Percentiles rank a stretch among this genome's conserved stretches.
Conservation (phyloP, 2,797 vertebrate species). For the Delichon dasypus region DNA sequence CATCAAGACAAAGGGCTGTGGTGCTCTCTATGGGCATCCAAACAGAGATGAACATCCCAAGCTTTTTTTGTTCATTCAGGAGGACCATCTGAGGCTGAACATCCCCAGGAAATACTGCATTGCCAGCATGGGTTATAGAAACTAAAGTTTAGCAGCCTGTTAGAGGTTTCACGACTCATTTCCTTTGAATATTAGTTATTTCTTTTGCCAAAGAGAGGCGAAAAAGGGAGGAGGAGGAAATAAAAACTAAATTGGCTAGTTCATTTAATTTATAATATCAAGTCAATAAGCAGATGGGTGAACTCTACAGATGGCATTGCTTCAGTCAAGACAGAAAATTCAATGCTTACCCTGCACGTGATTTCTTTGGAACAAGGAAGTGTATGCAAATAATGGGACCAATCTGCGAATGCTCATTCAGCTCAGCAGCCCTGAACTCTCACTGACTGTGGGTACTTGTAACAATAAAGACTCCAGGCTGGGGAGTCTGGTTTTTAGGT, state of each 20-base stretch:
- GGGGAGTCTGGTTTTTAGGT: background rate
- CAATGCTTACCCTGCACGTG: background rate
- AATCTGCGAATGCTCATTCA: background rate
- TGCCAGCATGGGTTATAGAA: background rate
- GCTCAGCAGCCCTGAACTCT: background rate
- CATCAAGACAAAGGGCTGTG: background rate
- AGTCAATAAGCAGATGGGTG: background rate
- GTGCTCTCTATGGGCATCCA: background rate
- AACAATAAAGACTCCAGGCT: background rate
- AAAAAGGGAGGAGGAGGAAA: conserved; percentile 21
- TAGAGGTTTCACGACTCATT: conserved; percentile 35
- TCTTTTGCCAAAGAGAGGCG: background rate
- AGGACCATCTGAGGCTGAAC: background rate
- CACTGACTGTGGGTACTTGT: background rate
- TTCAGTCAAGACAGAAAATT: conserved; percentile 21
- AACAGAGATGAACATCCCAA: background rate
- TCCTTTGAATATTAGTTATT: background rate
- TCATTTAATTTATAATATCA: background rate
- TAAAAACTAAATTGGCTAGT: background rate
- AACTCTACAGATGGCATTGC: background rate
- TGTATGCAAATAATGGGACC: background rate
- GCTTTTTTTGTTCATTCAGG: background rate
- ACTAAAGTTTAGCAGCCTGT: conserved; percentile 12
- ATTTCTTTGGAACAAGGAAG: background rate
- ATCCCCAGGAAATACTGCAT: background rate